Evolutionary conservation across 1,140 invertebrate genomes (phyloP), one percentile per base, ranked within the genome.

Genomic region (Drosophila watanabei): DNA sequence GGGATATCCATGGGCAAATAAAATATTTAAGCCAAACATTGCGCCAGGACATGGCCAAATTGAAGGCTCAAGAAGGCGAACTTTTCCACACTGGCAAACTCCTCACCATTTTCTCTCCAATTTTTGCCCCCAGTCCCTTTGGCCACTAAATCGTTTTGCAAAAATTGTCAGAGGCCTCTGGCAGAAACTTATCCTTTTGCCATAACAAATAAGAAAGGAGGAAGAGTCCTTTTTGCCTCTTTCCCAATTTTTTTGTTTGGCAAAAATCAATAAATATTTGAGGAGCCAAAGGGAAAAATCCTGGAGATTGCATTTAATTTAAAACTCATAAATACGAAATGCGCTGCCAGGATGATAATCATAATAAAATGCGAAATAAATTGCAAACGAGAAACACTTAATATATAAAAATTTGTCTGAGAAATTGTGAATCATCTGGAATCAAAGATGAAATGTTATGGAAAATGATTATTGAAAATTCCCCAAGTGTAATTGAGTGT

Each of bases 241-340:
- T 20, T 45, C 43, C 43, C 76, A 43, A 18, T 7, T 60, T 64
- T 54, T 18, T 37, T 35, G 24, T 82, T 64, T 65, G 56, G 24
- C 54, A 41, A 71, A 89, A 89, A 88, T 89, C 85, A 88, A 88
- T 88, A 88, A 88, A 89, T 88, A 90, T 89, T 89, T 89, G 61
- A 89, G 81, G n/a, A 75, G 83, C 64, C 52, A 59, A 49, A 66
- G 54, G 62, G 56, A 66, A 51, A 60, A 57, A 65, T 35, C 81
- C 69, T 75, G 46, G 48, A 82, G 82, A 89, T 88, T 83, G 85
- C 80, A 88, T 88, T 88, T 88, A 75, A 89, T 88, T 88, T 88
- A 81, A 88, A 88, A 88, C 85, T 88, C 85, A 88, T 88, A 88
- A 88, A 88, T 88, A 88, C 85, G 70, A 88, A 88, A 88, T 88